Evolutionary conservation across 1,140 invertebrate genomes (phyloP), one percentile per base, ranked within the genome.

Genomic region (Apis dorsata): DNA sequence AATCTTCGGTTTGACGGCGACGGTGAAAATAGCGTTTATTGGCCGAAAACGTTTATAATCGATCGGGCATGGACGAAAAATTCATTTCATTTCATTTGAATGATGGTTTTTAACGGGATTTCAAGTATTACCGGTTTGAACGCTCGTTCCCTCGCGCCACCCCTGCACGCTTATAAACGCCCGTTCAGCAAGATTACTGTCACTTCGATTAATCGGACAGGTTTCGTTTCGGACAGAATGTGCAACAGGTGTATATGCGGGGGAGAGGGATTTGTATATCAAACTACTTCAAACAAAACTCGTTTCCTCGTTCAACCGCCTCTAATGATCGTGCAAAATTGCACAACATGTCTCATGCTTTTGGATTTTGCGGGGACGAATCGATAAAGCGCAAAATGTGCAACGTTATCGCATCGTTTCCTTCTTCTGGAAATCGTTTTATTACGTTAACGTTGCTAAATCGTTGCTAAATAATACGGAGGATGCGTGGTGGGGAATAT

Each of bases 131-230:
- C 73, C 55, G 73, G 80, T 82, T 77, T 24, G 19, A n/a, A 44
- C 34, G 5, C 4, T 44, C 44, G 55, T 28, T 57, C 49, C 8
- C 28, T 10, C 2, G 8, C 44, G 44, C 12, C 53, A 55, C 53
- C 12, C 53, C 15, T 17, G 24, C 49, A 15, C 34, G 53, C 24
- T 82, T 82, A 70, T 28, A 69, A 51, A 17, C 71, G 24, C 34
- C 24, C 15, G 75, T 62, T 57, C 65, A 51, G 13, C 81, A 65
- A 71, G 81, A 78, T 83, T 83, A 83, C 81, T 65, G 75, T 83
- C 81, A 71, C 65, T 72, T 83, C 76, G 79, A 84, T 84, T 84
- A 84, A 81, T 84, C 72, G 79, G 51, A 85, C 79, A 55, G 72
- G 57, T 85, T 66, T 82, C 78, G 79, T 75, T 81, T 73, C 70